These are phyloP conservation scores for Carollia perspicillata DNA, from an alignment of 2,113 vertebrate genomes.

Conservation along the genomic window DNA sequence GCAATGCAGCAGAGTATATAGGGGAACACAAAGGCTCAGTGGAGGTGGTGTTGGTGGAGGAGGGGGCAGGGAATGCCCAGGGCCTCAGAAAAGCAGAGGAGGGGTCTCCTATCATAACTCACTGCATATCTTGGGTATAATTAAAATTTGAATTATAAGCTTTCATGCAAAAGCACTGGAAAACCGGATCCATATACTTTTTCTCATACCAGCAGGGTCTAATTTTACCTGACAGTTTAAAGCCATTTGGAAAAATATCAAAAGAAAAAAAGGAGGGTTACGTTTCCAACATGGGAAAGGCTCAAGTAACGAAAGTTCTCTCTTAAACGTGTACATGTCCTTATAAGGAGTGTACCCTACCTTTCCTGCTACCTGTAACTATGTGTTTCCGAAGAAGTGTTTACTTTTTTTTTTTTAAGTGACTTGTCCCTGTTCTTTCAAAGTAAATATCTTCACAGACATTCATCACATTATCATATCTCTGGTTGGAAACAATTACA, in stretches of 20 bases:
- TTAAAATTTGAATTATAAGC: slow-evolving; percentile 34
- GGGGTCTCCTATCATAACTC: not conserved
- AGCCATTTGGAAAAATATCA: slow-evolving; percentile 36
- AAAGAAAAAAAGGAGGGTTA: not conserved
- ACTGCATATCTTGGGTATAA: not conserved
- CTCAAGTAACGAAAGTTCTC: not conserved
- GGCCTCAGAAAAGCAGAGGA: rapidly evolving
- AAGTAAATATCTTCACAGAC: not conserved
- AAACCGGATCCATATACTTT: not conserved
- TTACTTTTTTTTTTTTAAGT: not conserved
- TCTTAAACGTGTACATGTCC: rapidly evolving
- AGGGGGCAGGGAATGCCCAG: no score
- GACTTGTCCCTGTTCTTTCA: not conserved
- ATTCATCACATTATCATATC: not conserved
- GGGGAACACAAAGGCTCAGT: not conserved
- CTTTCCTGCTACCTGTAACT: no score
- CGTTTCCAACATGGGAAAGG: not conserved
- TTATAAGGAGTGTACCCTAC: not conserved
- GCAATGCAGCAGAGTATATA: rapidly evolving
- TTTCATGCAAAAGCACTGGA: not conserved
- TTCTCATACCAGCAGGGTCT: not conserved
- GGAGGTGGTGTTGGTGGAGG: not conserved
- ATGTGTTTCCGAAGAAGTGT: not conserved
- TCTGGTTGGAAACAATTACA: not conserved
- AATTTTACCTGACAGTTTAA: slow-evolving; percentile 28